Base-by-base conservation (phyloP, 2,797 vertebrate genomes). In the Decapterus maruadsi region DNA sequence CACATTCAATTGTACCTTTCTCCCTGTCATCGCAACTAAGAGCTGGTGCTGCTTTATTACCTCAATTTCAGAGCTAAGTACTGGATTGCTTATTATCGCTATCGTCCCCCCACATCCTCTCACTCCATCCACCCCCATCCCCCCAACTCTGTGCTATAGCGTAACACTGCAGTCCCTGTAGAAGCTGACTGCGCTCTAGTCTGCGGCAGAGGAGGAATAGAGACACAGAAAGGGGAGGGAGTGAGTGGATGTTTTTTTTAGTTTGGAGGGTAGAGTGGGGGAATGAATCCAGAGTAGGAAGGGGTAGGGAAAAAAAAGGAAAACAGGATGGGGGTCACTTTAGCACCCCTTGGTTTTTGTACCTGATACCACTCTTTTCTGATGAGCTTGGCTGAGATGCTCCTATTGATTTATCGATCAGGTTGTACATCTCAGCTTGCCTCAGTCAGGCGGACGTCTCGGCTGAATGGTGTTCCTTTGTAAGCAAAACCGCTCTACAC, bases 91-190 rank as follows among this genome's bases (percentile, higher is more conserved):
- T 87, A 92, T 92, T 86, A 92, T 92, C 86, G 62, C 88, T 90
- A 80, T 70, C 87, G 78, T 53, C 77, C 75, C 74, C 57, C 78
- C 63, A 17, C 26, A 1, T 51, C 43, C 45, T 43, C 64, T 55
- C 53, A 36, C 26, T 13, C 46, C 54, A 55, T 14, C 38, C 29
- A 46, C 43, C 40, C 11, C 66, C 48, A 17, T 36, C 75, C 65
- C 68, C 70, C 61, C 58, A 51, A 72, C 79, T 54, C 72, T 94
- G 94, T 94, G 93, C 94, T 94, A 94, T 94, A 95, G 93, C 93
- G 94, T 93, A 95, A 87, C 87, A 95, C 94, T 95, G 95, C 94
- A 93, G 94, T 92, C 90, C 85, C 88, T 51, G 87, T 93, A 94
- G 90, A 90, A 93, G 93, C 94, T 94, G 94, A 94, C 94, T 93